Evolutionary conservation across 2,797 vertebrate genomes (phyloP).

Genomic region (Danio albolineatus): DNA sequence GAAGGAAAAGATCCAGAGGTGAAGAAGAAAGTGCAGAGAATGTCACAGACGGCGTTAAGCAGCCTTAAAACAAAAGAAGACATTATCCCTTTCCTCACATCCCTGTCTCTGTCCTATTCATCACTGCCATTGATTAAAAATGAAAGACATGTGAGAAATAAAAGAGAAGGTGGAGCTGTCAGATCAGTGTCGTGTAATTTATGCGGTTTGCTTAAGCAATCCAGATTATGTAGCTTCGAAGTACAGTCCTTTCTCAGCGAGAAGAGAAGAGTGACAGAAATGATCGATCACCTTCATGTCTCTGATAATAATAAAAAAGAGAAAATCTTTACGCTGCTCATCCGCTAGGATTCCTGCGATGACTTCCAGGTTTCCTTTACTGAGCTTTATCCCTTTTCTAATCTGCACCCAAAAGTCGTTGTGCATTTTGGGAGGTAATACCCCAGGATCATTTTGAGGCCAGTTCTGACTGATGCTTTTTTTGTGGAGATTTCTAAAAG

Average conservation of each 20-base stretch:
- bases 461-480: no score
- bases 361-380: conserved; percentile 73
- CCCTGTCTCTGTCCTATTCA: conserved; percentile 75
- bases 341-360: conserved; percentile 68
- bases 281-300: conserved; percentile 76
- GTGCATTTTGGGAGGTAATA: conserved; percentile 22
- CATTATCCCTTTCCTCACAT: conserved; percentile 78
- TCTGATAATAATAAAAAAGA: conserved; percentile 54
- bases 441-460: not conserved
- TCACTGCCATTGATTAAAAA: conserved; percentile 81
- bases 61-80: conserved; percentile 82
- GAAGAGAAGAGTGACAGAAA: conserved; percentile 77
- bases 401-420: conserved; percentile 30
- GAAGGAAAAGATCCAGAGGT: conserved; percentile 39
- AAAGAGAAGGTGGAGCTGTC: conserved; percentile 72
- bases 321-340: conserved; percentile 60
- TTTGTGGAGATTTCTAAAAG: not conserved
- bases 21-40: conserved; percentile 62
- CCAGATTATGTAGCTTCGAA: conserved; percentile 77
- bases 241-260: conserved; percentile 79
- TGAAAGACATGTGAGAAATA: conserved; percentile 83
- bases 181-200: conserved; percentile 81
- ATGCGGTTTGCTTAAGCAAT: conserved; percentile 83
- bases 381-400: conserved; percentile 42
- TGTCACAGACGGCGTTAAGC: conserved; percentile 70